Conservation (phyloP, 2,888 invertebrate genomes). For the Phoenoteleia sp. region DNA sequence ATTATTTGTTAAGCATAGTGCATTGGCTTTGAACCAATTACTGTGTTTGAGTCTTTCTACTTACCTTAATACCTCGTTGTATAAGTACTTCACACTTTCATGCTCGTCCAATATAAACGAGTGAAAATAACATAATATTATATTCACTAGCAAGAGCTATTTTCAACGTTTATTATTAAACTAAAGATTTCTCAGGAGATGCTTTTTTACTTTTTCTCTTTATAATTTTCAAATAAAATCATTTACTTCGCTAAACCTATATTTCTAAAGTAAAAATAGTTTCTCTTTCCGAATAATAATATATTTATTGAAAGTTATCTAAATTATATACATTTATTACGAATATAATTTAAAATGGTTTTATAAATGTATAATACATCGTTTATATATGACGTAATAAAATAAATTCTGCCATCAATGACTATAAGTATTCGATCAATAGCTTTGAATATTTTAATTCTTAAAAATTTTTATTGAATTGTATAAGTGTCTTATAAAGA, state of each 20-base stretch:
- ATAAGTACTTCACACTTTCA: slow-evolving; percentile 76
- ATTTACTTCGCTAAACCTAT: not conserved
- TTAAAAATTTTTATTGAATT: not conserved
- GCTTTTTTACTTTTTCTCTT: slow-evolving; percentile 8
- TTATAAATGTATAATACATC: slow-evolving; percentile 23
- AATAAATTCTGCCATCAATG: too few relatives aligned
- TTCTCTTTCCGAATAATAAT: slow-evolving; percentile 33
- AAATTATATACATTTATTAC: slow-evolving; percentile 31
- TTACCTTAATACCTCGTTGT: slow-evolving; percentile 58
- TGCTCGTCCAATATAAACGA: slow-evolving; percentile 67
- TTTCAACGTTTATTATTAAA: slow-evolving; percentile 51
- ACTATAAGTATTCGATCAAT: too few relatives aligned
- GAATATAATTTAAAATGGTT: slow-evolving; percentile 4
- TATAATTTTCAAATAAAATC: slow-evolving; percentile 26
- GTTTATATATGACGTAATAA: slow-evolving; percentile 13
- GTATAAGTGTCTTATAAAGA: too few relatives aligned
- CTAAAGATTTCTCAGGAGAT: slow-evolving; percentile 39
- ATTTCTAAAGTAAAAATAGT: not conserved
- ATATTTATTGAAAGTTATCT: slow-evolving; percentile 14
- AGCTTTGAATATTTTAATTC: slow-evolving; percentile 27
- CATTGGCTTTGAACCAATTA: slow-evolving; percentile 46
- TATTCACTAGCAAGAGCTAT: slow-evolving; percentile 37
- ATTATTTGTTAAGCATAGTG: slow-evolving; percentile 45
- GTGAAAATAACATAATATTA: slow-evolving; percentile 72
- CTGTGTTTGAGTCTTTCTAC: slow-evolving; percentile 38